Conservation (phyloP, 2,797 vertebrate species). For the Leontopithecus rosalia region DNA sequence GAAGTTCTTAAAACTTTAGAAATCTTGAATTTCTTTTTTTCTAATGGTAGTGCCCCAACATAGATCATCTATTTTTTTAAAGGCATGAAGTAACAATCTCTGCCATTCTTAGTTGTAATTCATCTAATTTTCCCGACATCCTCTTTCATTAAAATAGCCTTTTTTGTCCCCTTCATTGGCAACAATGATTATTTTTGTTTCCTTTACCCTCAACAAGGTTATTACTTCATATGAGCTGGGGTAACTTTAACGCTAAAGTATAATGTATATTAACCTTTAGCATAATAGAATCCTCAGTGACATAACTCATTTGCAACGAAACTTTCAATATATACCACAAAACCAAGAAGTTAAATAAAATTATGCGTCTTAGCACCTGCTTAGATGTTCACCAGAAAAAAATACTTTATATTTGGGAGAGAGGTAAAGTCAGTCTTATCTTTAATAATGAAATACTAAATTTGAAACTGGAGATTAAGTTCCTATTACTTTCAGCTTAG, state of each 20-base stretch:
- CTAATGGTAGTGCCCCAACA: conserved; percentile 26
- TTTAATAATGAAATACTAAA: conserved; percentile 14
- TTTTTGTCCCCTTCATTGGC: background rate
- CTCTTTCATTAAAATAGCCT: background rate
- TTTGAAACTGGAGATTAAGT: background rate
- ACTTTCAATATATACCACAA: background rate
- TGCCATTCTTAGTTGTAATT: conserved; percentile 40
- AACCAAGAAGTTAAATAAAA: background rate
- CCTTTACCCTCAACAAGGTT: background rate
- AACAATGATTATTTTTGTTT: background rate
- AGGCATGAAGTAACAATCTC: conserved; percentile 50
- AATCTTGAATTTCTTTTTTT: conserved; percentile 47
- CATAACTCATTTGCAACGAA: conserved; percentile 4
- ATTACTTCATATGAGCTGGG: background rate
- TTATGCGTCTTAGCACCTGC: background rate
- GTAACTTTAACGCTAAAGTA: background rate
- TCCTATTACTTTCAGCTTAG: background rate
- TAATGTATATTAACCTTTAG: background rate
- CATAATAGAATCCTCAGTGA: background rate
- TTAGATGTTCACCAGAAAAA: conserved; percentile 13
- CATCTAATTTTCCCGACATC: background rate
- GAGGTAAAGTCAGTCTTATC: background rate
- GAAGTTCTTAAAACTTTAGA: conserved; percentile 18
- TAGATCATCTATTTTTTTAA: conserved; percentile 63
- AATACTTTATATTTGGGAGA: background rate